These are phyloP conservation scores for Agapornis canus DNA, from an alignment of 2,797 vertebrate genomes.

Conservation along the genomic window DNA sequence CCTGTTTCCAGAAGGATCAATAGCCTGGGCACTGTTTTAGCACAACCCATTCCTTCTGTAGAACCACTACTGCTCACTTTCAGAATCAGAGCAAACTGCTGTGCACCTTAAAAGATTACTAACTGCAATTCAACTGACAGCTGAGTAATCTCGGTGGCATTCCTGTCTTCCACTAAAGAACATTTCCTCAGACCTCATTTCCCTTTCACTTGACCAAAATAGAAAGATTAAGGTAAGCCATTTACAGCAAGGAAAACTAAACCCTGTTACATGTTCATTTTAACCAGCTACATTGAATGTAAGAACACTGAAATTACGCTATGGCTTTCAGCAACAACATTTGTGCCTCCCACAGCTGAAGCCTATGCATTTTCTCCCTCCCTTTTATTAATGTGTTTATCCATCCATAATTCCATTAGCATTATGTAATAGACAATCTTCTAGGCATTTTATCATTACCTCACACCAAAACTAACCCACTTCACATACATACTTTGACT, in stretches of 20 bases:
- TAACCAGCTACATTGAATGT: neutral
- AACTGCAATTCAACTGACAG: neutral
- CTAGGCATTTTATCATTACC: conserved; percentile 34
- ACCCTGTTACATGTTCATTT: neutral
- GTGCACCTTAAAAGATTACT: neutral
- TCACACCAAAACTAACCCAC: conserved; percentile 33
- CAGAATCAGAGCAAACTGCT: neutral
- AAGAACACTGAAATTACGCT: conserved; percentile 14
- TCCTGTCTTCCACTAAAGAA: neutral
- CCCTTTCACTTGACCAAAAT: conserved; percentile 33
- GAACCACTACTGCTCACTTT: neutral
- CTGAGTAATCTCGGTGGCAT: neutral
- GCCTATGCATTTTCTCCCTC: neutral
- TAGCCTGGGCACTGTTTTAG: neutral
- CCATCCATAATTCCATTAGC: conserved; percentile 58
- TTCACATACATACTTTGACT: neutral
- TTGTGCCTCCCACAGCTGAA: conserved; percentile 31
- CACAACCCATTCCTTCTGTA: neutral
- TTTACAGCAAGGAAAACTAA: neutral
- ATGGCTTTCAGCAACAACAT: neutral
- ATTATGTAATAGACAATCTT: conserved; percentile 70
- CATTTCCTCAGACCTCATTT: conserved; percentile 21
- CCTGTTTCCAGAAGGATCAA: neutral
- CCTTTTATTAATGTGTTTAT: conserved; percentile 48
- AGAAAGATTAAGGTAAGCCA: conserved; percentile 39